Evolutionary conservation across 2,113 vertebrate species (phyloP).

Genomic region (Zosterops pallidus): DNA sequence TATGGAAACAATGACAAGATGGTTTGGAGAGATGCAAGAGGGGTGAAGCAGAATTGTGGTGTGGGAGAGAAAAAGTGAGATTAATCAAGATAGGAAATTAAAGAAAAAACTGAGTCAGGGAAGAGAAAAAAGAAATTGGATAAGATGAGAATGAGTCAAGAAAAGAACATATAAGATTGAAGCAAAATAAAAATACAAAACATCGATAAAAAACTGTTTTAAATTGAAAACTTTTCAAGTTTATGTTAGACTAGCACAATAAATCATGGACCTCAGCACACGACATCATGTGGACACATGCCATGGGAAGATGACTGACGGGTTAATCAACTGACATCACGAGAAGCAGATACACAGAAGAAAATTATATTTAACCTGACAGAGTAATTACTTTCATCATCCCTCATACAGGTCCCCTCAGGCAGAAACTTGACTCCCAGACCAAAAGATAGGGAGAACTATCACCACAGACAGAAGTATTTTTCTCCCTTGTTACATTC

Average conservation of each 20-base stretch:
- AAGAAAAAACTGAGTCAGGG: neutral
- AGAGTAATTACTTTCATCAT: constrained; percentile 42
- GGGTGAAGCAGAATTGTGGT: neutral
- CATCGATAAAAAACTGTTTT: neutral
- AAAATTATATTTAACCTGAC: constrained; percentile 23
- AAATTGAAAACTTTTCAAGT: neutral
- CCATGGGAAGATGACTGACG: constrained; percentile 9
- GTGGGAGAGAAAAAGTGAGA: neutral
- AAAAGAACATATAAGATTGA: neutral
- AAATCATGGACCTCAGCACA: neutral
- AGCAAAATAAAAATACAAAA: neutral
- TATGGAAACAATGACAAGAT: neutral
- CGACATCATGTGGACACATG: constrained; percentile 20
- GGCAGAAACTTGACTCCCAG: constrained; percentile 30
- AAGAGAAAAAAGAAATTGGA: neutral
- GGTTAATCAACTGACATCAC: constrained; percentile 38
- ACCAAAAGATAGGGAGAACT: constrained; percentile 12
- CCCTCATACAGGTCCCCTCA: neutral
- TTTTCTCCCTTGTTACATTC: constrained; percentile 1
- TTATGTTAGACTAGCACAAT: neutral
- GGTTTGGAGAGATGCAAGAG: neutral
- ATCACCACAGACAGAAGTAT: neutral
- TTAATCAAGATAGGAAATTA: neutral
- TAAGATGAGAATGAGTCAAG: neutral
- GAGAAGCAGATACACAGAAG: neutral